Evolutionary conservation across 2,113 vertebrate genomes (phyloP).

Genomic region (Ifrita kowaldi): DNA sequence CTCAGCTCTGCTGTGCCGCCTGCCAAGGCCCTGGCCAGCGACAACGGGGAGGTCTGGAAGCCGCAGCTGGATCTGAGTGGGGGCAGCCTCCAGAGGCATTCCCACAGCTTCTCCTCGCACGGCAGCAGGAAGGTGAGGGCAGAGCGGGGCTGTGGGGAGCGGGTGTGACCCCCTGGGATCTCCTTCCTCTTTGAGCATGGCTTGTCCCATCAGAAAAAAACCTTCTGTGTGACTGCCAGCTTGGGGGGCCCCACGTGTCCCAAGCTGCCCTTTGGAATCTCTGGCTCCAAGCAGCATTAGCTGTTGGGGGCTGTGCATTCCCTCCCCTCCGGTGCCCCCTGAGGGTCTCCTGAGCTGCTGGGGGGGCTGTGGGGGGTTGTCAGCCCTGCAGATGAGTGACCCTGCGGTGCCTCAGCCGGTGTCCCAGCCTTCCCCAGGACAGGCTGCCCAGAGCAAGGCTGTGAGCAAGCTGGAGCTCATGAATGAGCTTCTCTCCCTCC

Average conservation of each 20-base stretch:
- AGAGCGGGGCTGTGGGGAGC: not conserved
- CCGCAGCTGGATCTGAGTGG: constrained; percentile 52
- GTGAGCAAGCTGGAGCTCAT: not conserved
- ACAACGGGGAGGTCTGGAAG: constrained; percentile 81
- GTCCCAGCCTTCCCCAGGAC: not conserved
- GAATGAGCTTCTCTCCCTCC: not conserved
- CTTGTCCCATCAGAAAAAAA: accelerated
- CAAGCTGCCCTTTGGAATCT: not conserved
- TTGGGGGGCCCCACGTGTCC: not conserved
- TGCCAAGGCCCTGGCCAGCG: constrained; percentile 8
- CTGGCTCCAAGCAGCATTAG: accelerated
- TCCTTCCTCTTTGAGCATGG: accelerated
- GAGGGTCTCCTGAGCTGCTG: not conserved
- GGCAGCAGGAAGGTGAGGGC: constrained; percentile 82
- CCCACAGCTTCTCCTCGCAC: constrained; percentile 76
- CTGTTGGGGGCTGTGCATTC: not conserved
- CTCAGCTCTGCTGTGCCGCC: not conserved
- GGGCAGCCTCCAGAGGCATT: constrained; percentile 69
- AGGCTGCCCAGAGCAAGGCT: not conserved
- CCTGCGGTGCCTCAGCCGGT: accelerated
- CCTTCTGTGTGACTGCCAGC: accelerated
- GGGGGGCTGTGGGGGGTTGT: not conserved
- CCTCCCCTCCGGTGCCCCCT: accelerated
- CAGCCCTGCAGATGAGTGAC: not conserved
- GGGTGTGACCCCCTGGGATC: not conserved